phyloP scores from a whole-genome alignment of 92 coral and sea anemone genomes.

The Zoanthus solanderi region DNA sequence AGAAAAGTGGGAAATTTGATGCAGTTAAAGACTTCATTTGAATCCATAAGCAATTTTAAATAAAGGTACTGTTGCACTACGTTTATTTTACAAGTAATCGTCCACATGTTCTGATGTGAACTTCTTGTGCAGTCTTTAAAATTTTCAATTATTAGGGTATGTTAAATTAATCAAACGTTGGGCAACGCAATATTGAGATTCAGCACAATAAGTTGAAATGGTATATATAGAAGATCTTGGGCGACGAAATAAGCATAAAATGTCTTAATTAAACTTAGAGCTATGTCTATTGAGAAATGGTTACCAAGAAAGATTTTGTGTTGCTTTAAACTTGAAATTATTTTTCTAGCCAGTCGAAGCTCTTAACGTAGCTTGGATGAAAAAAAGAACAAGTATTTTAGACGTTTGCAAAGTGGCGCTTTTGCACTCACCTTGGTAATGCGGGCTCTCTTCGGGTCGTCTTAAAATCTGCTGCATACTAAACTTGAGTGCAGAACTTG shows the following conservation, averaged over 20 bases:
- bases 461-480: neutral
- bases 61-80: too few relatives aligned
- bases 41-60: too few relatives aligned
- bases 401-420: neutral
- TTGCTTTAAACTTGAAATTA: neutral
- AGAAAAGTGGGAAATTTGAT: too few relatives aligned
- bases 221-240: neutral
- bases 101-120: too few relatives aligned
- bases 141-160: neutral
- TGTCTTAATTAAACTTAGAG: neutral
- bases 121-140: neutral
- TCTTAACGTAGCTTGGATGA: neutral
- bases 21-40: too few relatives aligned
- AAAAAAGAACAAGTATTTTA: neutral
- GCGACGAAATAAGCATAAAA: too few relatives aligned
- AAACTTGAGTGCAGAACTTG: slow-evolving; percentile 21
- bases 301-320: neutral
- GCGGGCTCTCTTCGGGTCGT: slow-evolving; percentile 20
- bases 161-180: neutral
- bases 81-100: too few relatives aligned
- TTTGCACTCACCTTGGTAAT: slow-evolving; percentile 25
- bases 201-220: neutral
- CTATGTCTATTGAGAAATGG: neutral
- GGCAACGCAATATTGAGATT: neutral
- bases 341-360: neutral